These are phyloP conservation scores for Loripinus fragilis DNA, from an alignment of 2,888 invertebrate genomes.

Conservation along the genomic window DNA sequence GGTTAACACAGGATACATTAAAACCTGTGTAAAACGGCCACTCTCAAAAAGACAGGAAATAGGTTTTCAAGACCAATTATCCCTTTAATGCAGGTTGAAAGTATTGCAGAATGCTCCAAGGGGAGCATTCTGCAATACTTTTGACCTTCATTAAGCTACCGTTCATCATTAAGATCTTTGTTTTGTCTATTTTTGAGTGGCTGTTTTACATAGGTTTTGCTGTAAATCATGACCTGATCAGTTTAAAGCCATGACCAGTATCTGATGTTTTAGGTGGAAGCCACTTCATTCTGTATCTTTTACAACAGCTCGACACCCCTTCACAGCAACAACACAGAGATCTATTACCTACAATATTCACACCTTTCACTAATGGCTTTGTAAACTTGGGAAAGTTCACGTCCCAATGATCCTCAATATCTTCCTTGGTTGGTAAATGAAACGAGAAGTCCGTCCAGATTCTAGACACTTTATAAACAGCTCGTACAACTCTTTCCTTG, in stretches of 20 bases:
- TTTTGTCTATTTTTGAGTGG: no score
- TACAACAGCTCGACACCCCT: conserved; percentile 73
- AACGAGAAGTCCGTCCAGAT: conserved; percentile 81
- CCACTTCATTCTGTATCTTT: conserved; percentile 78
- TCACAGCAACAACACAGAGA: conserved; percentile 76
- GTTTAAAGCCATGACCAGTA: conserved; percentile 82
- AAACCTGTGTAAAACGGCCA: no score
- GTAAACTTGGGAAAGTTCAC: conserved; percentile 77
- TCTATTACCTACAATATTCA: conserved; percentile 74
- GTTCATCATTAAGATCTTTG: no score
- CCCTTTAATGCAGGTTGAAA: no score
- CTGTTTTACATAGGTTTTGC: no score
- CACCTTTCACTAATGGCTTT: conserved; percentile 75
- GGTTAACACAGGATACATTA: no score
- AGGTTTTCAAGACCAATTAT: no score
- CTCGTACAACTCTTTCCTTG: conserved; percentile 68
- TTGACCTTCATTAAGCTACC: no score
- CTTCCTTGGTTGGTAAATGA: conserved; percentile 79
- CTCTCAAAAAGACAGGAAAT: no score
- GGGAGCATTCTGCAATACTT: no score
- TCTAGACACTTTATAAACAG: conserved; percentile 77
- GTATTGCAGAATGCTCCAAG: no score
- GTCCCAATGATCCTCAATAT: conserved; percentile 80
- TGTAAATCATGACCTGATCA: conserved; percentile 74
- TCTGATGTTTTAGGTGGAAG: conserved; percentile 80